A percentile compares a stretch with the other conserved stretches of the same genome.
These are phyloP conservation scores for Drosophila leontia DNA, from an alignment of 1,140 invertebrate species.

Conservation along the genomic window DNA sequence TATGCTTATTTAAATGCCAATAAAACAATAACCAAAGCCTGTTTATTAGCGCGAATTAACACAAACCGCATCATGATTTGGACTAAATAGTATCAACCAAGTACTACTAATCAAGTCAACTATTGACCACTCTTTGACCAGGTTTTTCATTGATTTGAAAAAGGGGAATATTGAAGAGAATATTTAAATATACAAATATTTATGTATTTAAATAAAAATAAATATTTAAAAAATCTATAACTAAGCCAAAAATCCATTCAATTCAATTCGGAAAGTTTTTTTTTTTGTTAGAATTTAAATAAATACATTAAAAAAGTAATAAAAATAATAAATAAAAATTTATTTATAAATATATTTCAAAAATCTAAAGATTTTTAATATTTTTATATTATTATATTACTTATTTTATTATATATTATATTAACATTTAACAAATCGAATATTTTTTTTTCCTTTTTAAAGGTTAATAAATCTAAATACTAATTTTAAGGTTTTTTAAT, in stretches of 20 bases:
- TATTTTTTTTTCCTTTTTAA: too few species aligned
- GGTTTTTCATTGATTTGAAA: not conserved
- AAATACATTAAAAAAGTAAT: too few species aligned
- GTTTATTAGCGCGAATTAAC: not conserved
- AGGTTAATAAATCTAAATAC: too few species aligned
- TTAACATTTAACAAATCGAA: too few species aligned
- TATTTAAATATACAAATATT: not conserved
- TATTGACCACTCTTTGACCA: not conserved
- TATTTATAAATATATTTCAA: not conserved
- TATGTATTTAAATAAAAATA: too few species aligned
- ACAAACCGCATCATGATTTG: not conserved
- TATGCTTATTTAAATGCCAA: constrained; percentile 8
- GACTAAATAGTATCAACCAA: not conserved
- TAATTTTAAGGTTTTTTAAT: too few species aligned
- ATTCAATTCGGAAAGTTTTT: too few species aligned
- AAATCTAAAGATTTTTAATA: not conserved
- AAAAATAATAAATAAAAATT: too few species aligned
- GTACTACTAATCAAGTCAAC: not conserved
- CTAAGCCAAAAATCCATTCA: too few species aligned
- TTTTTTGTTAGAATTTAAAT: too few species aligned
- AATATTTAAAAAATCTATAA: not conserved
- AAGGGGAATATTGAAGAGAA: not conserved
- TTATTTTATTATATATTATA: too few species aligned
- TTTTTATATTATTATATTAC: not conserved
- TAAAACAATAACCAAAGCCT: constrained; percentile 1